Base-by-base conservation (phyloP, 2,888 invertebrate species). In the Andrena fulva region DNA sequence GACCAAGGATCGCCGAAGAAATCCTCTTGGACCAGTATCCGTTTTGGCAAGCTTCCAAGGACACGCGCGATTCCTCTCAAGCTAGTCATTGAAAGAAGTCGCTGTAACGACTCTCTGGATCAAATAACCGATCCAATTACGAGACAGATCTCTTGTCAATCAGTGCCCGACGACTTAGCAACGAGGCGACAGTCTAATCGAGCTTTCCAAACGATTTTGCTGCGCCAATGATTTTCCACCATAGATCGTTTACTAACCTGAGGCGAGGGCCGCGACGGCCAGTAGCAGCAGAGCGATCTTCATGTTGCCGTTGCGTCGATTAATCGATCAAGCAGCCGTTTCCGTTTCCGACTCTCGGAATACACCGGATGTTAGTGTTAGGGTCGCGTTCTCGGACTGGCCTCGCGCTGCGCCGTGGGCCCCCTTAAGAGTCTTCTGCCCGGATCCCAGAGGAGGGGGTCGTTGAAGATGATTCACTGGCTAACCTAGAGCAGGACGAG, bases 281-380 rank as follows among this genome's bases (percentile, higher is more conserved):
- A 95, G 94, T 94, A 95, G 91, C 89, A 95, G 92, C 93, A 95
- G 94, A 91, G 95, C 94, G 92, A 95, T 95, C 92, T 95, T 93
- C 93, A 95, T 93, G 87, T 87, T 93, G 92, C 91, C 92, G 94
- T 89, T 93, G 72, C 73, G 86, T 85, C 70, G 84, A 85, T 86
- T 85, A 89, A 90, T 91, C 87, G 85, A 87, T 89, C 82, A 89
- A 89, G 85, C 87, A 88, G 89, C 77, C 85, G 89, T 90, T 92
- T 91, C 90, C 91, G 92, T 91, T 93, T 90, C 90, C 91, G 92
- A 92, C 89, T 91, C 88, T 91, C 88, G 86, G 88, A 91, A 89
- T 88, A 91, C 86, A 91, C 92, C 92, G 93, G 93, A 93, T 91
- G 93, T 92, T 91, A 91, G 90, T 91, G 93, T 93, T 92, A 92